These are phyloP conservation scores for Onthophagus sagittarius DNA, from an alignment of 2,888 invertebrate genomes.

Conservation along the genomic window DNA sequence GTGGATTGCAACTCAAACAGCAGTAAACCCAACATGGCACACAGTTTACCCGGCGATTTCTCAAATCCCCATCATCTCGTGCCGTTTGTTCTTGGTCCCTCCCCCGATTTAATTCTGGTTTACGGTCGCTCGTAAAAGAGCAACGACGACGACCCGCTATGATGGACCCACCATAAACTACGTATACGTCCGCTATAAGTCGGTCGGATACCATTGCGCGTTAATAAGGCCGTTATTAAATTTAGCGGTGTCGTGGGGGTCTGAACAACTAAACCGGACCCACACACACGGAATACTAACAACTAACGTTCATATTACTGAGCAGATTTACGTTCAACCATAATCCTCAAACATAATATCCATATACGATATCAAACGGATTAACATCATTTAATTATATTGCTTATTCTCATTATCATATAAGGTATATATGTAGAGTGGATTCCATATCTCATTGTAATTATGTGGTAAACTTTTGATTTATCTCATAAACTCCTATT, in stretches of 20 bases:
- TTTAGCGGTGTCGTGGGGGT: neutral
- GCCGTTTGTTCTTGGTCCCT: neutral
- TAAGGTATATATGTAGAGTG: too few species aligned
- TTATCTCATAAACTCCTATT: too few species aligned
- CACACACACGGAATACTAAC: neutral
- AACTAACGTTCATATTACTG: neutral
- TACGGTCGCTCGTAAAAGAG: slow-evolving; percentile 8
- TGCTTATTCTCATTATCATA: too few species aligned
- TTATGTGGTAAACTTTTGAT: too few species aligned
- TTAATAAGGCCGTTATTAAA: slow-evolving; percentile 10
- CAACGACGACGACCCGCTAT: neutral
- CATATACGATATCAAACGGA: too few species aligned
- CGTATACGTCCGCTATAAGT: neutral
- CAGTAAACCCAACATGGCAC: neutral
- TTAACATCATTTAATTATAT: too few species aligned
- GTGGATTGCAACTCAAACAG: neutral
- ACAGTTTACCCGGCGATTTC: neutral
- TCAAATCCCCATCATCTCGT: neutral
- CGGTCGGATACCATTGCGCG: slow-evolving; percentile 9
- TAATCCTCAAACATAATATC: too few species aligned
- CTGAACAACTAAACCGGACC: neutral
- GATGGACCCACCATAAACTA: slow-evolving; percentile 7
- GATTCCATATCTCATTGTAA: too few species aligned
- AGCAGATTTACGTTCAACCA: too few species aligned
- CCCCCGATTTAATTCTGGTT: slow-evolving; percentile 7